Evolutionary conservation across 2,113 vertebrate species (phyloP).

Genomic region (Catharus bicknelli): DNA sequence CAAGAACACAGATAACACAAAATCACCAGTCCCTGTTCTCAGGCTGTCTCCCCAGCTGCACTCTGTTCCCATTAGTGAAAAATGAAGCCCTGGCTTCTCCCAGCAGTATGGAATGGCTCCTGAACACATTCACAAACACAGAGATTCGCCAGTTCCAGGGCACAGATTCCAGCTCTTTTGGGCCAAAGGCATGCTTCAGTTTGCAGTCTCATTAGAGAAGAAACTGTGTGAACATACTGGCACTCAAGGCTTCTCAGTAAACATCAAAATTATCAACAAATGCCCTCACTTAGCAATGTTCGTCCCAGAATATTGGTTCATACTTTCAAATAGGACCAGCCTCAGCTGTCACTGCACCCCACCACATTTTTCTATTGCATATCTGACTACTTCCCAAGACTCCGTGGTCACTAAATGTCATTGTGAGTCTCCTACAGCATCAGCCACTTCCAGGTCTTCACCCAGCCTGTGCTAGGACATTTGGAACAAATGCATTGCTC

Average conservation of each 20-base stretch:
- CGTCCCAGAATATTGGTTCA: not conserved
- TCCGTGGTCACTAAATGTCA: not conserved
- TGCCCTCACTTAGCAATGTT: not conserved
- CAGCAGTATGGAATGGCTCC: not conserved
- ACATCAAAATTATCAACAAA: not conserved
- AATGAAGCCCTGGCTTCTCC: not conserved
- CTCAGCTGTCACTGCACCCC: not conserved
- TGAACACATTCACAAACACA: not conserved
- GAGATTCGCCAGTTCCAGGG: not conserved
- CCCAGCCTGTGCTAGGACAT: not conserved
- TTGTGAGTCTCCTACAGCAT: not conserved
- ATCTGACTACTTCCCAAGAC: not conserved
- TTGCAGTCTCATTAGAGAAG: not conserved
- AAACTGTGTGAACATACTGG: not conserved
- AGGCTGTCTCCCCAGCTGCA: not conserved
- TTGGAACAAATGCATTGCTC: not conserved
- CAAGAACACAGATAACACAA: not conserved
- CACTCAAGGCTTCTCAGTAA: not conserved
- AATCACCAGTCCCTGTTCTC: not conserved
- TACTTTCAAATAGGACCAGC: not conserved
- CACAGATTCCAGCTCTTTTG: not conserved
- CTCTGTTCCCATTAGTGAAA: not conserved
- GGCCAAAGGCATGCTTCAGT: not conserved
- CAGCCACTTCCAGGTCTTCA: not conserved
- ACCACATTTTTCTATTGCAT: rapidly evolving